A percentile compares a stretch with the other conserved stretches of the same genome.
Evolutionary conservation across 2,888 invertebrate genomes (phyloP).

Genomic region (Eristalinus sepulchralis): DNA sequence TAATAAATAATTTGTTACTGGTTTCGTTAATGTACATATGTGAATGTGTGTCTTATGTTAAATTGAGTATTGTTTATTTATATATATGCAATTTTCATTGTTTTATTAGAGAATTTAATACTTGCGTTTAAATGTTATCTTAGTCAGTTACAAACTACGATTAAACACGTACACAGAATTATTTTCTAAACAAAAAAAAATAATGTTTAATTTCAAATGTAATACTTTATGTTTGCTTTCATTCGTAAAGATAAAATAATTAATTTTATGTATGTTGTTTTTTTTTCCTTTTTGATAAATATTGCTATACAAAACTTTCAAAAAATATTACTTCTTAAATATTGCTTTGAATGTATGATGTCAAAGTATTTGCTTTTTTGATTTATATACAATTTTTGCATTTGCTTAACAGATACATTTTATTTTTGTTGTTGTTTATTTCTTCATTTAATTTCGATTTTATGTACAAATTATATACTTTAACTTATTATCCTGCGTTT

Average conservation of each 20-base stretch:
- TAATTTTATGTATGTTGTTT: conserved; percentile 9
- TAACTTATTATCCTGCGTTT: conserved; percentile 40
- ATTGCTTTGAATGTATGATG: conserved; percentile 68
- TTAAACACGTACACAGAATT: conserved; percentile 41
- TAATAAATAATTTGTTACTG: conserved; percentile 66
- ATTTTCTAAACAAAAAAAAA: conserved; percentile 28
- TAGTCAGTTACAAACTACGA: conserved; percentile 36
- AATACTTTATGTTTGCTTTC: background rate
- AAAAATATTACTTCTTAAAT: conserved; percentile 72
- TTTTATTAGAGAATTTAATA: conserved; percentile 33
- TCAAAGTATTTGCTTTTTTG: conserved; percentile 56
- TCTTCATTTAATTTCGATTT: conserved; percentile 14
- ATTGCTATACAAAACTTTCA: conserved; percentile 73
- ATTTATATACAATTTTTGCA: conserved; percentile 43
- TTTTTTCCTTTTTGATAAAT: conserved; percentile 51
- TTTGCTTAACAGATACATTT: conserved; percentile 22
- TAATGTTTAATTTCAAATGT: background rate
- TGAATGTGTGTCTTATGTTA: conserved; percentile 51
- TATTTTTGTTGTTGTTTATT: conserved; percentile 4
- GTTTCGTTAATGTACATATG: conserved; percentile 69
- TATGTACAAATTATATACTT: conserved; percentile 49
- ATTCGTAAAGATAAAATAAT: too few relatives aligned
- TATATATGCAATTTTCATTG: conserved; percentile 40
- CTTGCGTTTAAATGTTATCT: conserved; percentile 26
- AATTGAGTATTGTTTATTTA: conserved; percentile 30